These are phyloP conservation scores for Alca torda DNA, from an alignment of 2,797 vertebrate genomes.

Conservation along the genomic window DNA sequence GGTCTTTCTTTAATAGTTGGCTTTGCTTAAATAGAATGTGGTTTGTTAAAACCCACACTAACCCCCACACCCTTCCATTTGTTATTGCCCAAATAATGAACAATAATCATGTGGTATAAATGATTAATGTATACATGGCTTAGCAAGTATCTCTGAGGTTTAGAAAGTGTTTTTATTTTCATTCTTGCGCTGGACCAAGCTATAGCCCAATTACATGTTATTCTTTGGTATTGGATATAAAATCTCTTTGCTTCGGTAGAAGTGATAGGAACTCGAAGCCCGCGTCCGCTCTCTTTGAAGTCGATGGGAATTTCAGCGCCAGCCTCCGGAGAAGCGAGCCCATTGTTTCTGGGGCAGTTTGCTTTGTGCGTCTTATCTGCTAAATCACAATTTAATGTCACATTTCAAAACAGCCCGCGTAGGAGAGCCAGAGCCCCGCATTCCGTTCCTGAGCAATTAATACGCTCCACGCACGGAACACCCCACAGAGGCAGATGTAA, in stretches of 20 bases:
- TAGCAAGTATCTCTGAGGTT: slow-evolving; percentile 79
- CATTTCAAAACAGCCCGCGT: not conserved
- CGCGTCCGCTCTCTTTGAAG: not conserved
- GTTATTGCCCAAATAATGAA: slow-evolving; percentile 82
- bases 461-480: not conserved
- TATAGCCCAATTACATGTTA: slow-evolving; percentile 65
- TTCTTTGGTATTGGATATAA: slow-evolving; percentile 22
- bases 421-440: not conserved
- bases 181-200: slow-evolving; percentile 62
- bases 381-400: slow-evolving; percentile 47
- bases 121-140: slow-evolving; percentile 84
- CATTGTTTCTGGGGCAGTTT: slow-evolving; percentile 45
- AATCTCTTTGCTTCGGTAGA: slow-evolving; percentile 11
- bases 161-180: slow-evolving; percentile 81
- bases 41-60: slow-evolving; percentile 84
- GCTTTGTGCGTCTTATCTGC: slow-evolving; percentile 5
- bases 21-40: slow-evolving; percentile 86
- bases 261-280: not conserved
- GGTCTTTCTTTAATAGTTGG: slow-evolving; percentile 85
- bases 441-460: slow-evolving; percentile 25
- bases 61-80: slow-evolving; percentile 83
- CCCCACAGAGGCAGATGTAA: not conserved
- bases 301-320: slow-evolving; percentile 20
- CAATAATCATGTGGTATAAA: slow-evolving; percentile 82
- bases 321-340: slow-evolving; percentile 7